Conservation (phyloP, 2,113 vertebrate genomes). For the Corythoichthys intestinalis region DNA sequence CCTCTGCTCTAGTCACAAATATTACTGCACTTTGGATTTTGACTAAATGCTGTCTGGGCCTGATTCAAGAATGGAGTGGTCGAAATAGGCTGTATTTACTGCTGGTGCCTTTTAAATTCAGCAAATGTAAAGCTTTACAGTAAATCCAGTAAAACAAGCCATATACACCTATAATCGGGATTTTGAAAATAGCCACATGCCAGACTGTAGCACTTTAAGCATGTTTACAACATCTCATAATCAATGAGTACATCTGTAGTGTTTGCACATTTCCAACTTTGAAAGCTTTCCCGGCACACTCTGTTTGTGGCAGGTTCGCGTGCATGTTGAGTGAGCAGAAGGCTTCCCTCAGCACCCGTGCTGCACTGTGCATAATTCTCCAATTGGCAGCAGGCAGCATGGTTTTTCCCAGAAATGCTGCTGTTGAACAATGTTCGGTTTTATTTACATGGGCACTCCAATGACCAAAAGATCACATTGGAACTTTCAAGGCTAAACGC, state of each 20-base stretch:
- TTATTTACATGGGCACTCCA: constrained; percentile 20
- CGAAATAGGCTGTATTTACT: too few species aligned
- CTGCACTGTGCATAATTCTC: constrained; percentile 27
- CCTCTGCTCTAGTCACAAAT: too few species aligned
- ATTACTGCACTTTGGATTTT: too few species aligned
- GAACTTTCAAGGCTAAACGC: not conserved
- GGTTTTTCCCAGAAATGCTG: constrained; percentile 50
- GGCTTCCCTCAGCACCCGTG: constrained; percentile 43
- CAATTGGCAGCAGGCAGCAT: constrained; percentile 16
- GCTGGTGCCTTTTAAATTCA: too few species aligned
- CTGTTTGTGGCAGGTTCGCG: constrained; percentile 37
- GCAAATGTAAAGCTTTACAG: not conserved
- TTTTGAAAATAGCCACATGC: not conserved
- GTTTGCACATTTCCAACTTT: constrained; percentile 33
- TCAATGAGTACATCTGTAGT: constrained; percentile 43
- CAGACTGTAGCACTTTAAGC: not conserved
- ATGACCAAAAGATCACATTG: constrained; percentile 6
- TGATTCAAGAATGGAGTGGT: too few species aligned
- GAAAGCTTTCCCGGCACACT: constrained; percentile 34
- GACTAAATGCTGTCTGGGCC: too few species aligned
- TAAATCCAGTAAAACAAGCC: not conserved
- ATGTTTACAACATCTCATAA: constrained; percentile 16
- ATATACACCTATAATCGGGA: not conserved
- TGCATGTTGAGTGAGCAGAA: constrained; percentile 34
- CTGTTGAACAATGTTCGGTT: constrained; percentile 27